phyloP scores from a whole-genome alignment of 2,888 invertebrate species.

The Pedicia rivosa region DNA sequence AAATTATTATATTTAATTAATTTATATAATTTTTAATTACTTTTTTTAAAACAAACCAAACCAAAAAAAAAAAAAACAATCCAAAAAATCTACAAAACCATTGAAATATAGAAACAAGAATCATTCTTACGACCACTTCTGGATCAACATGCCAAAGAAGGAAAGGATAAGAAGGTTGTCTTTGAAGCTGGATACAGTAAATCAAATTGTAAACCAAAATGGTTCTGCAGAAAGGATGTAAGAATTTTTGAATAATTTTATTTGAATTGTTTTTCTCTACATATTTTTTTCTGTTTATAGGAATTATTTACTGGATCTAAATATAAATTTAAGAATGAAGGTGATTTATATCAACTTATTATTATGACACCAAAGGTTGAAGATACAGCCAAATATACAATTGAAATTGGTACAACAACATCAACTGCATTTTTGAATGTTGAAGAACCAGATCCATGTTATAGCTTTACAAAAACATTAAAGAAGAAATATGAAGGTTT shows the following conservation, averaged over 20 bases:
- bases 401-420: conserved; percentile 81
- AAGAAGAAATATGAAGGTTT: conserved; percentile 82
- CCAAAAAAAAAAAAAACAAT: no score
- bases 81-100: no score
- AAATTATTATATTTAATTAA: no score
- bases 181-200: conserved; percentile 94
- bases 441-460: conserved; percentile 92
- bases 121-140: conserved; percentile 86
- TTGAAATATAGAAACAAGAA: conserved; percentile 77
- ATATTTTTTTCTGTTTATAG: conserved; percentile 30
- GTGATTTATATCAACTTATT: conserved; percentile 77
- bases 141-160: conserved; percentile 87
- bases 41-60: no score
- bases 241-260: conserved; percentile 32
- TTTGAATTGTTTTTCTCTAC: conserved; percentile 4
- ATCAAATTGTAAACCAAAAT: conserved; percentile 85
- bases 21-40: no score
- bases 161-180: conserved; percentile 86
- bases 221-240: conserved; percentile 86
- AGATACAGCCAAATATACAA: conserved; percentile 91
- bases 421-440: conserved; percentile 88
- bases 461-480: conserved; percentile 79
- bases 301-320: conserved; percentile 93
- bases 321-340: conserved; percentile 89
- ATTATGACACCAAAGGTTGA: conserved; percentile 87